phyloP scores from a whole-genome alignment of 1,140 invertebrate genomes.

The Drosophila eugracilis region DNA sequence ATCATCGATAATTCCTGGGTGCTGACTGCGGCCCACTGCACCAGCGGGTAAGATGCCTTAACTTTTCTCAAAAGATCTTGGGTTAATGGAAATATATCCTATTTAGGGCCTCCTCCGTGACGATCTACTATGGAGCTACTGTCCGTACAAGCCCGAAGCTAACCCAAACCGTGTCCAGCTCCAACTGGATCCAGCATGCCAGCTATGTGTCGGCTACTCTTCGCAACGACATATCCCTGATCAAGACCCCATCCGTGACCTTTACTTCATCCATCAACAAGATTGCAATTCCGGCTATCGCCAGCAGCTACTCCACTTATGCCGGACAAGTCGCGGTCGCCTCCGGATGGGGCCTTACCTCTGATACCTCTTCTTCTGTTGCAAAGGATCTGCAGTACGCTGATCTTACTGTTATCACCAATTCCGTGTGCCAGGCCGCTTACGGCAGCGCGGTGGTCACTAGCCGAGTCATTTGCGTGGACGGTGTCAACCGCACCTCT shows the following conservation, averaged over 20 bases:
- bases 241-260: slow-evolving; percentile 24
- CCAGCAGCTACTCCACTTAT: slow-evolving; percentile 35
- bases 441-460: slow-evolving; percentile 15
- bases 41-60: slow-evolving; percentile 29
- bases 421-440: slow-evolving; percentile 10
- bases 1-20: slow-evolving; percentile 86
- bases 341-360: slow-evolving; percentile 48
- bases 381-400: slow-evolving; percentile 27
- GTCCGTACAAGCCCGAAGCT: slow-evolving; percentile 46
- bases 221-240: slow-evolving; percentile 46
- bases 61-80: too few species aligned
- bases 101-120: slow-evolving; percentile 34
- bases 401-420: slow-evolving; percentile 24
- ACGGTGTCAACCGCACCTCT: slow-evolving; percentile 19
- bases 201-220: slow-evolving; percentile 34
- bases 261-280: slow-evolving; percentile 24
- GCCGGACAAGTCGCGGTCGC: slow-evolving; percentile 31
- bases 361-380: slow-evolving; percentile 17
- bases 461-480: slow-evolving; percentile 36
- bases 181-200: slow-evolving; percentile 46
- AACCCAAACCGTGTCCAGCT: slow-evolving; percentile 35
- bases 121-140: slow-evolving; percentile 44
- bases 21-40: slow-evolving; percentile 87
- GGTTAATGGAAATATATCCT: too few species aligned
- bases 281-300: slow-evolving; percentile 25